Percentiles rank a stretch among this genome's conserved stretches.
Conservation (phyloP, 2,113 vertebrate species). For the Bubalus kerabau region DNA sequence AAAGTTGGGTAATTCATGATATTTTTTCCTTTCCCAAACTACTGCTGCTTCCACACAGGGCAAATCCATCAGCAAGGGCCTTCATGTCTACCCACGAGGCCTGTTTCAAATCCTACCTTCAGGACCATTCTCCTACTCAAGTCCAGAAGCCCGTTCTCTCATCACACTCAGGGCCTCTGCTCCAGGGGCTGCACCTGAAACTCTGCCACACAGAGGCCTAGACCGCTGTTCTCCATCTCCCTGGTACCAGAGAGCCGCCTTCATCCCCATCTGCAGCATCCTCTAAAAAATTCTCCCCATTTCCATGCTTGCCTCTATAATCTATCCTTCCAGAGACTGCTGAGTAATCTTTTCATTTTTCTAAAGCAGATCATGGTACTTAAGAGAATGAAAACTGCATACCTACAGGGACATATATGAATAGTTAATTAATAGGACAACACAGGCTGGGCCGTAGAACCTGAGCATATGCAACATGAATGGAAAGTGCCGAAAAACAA, state of each 20-base stretch:
- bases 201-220: too few species aligned
- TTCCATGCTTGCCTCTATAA: not conserved
- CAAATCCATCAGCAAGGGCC: not conserved
- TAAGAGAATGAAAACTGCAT: not conserved
- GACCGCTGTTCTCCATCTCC: not conserved
- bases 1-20: slow-evolving; percentile 17
- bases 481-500: not conserved
- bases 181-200: not conserved
- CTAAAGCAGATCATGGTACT: not conserved
- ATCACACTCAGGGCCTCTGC: rapidly evolving
- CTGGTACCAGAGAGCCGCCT: not conserved
- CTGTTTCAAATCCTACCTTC: not conserved
- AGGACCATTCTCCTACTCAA: not conserved
- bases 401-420: not conserved
- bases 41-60: not conserved
- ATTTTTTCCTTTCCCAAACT: not conserved
- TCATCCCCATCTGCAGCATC: not conserved
- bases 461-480: rapidly evolving
- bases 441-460: not conserved
- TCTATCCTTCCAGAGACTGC: not conserved
- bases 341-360: not conserved
- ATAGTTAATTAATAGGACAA: not conserved
- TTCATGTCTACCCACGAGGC: not conserved
- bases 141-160: not conserved
- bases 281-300: not conserved